Evolutionary conservation across 2,888 invertebrate genomes (phyloP).

Genomic region (Carcina quercana): DNA sequence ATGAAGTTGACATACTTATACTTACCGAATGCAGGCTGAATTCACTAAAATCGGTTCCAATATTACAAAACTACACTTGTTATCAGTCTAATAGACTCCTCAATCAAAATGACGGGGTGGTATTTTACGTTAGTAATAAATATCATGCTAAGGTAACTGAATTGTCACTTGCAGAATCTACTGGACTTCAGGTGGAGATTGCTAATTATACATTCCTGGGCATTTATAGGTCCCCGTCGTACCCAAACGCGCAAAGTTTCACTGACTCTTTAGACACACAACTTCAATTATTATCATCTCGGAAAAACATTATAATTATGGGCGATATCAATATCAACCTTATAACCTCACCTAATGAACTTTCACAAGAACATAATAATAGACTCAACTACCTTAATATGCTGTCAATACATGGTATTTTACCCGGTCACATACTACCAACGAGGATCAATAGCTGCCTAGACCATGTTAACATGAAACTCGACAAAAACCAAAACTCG

Average conservation of each 20-base stretch:
- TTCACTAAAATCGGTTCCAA: neutral
- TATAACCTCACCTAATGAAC: neutral
- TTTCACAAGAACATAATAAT: neutral
- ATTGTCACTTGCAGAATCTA: neutral
- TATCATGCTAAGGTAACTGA: neutral
- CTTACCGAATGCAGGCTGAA: slow-evolving; percentile 1
- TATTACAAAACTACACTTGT: neutral
- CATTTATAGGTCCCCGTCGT: neutral
- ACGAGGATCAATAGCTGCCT: neutral
- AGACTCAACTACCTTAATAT: too few relatives aligned
- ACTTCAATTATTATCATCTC: neutral
- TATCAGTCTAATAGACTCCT: neutral
- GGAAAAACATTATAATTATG: too few relatives aligned
- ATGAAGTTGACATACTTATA: neutral
- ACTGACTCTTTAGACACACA: neutral
- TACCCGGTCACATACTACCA: neutral
- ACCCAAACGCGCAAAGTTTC: neutral
- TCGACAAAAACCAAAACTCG: neutral
- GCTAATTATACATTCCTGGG: neutral
- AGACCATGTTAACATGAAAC: neutral
- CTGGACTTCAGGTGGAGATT: neutral
- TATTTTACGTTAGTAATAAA: neutral
- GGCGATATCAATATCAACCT: neutral
- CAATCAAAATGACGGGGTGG: neutral
- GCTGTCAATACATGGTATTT: neutral